These are phyloP conservation scores for Ceyx margarethae DNA, from an alignment of 2,113 vertebrate species.

Conservation along the genomic window DNA sequence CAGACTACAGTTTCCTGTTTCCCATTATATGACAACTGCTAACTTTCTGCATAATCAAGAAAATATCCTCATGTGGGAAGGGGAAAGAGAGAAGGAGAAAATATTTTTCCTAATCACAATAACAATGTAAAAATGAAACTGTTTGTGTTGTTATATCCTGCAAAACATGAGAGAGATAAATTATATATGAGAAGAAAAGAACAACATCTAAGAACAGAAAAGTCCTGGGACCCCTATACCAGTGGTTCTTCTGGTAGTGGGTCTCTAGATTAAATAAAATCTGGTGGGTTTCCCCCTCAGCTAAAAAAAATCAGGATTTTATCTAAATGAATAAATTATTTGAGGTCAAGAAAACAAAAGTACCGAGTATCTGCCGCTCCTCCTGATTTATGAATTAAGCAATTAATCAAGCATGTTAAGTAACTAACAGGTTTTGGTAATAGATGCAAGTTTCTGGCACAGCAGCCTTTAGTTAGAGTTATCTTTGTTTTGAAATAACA, in stretches of 20 bases:
- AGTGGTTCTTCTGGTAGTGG: not conserved
- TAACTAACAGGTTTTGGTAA: not conserved
- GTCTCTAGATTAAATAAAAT: not conserved
- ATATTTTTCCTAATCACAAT: not conserved
- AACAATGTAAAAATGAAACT: not conserved
- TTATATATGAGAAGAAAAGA: not conserved
- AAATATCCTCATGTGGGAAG: not conserved
- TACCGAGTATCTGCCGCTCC: not conserved
- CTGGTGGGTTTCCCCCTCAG: not conserved
- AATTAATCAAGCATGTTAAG: not conserved
- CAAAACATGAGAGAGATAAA: not conserved
- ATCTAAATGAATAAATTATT: not conserved
- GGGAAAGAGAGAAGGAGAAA: not conserved
- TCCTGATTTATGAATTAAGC: not conserved
- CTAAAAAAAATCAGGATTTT: not conserved
- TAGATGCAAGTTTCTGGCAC: not conserved
- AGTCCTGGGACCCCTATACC: accelerated
- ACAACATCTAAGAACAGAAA: not conserved
- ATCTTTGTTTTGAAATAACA: conserved; percentile 15
- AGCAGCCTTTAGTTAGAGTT: not conserved
- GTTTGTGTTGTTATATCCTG: not conserved
- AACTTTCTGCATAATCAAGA: conserved; percentile 11
- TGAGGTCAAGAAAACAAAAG: not conserved
- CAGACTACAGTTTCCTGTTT: conserved; percentile 42
- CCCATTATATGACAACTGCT: not conserved